Base-by-base conservation (phyloP, 2,113 vertebrate species). In the Riparia riparia region DNA sequence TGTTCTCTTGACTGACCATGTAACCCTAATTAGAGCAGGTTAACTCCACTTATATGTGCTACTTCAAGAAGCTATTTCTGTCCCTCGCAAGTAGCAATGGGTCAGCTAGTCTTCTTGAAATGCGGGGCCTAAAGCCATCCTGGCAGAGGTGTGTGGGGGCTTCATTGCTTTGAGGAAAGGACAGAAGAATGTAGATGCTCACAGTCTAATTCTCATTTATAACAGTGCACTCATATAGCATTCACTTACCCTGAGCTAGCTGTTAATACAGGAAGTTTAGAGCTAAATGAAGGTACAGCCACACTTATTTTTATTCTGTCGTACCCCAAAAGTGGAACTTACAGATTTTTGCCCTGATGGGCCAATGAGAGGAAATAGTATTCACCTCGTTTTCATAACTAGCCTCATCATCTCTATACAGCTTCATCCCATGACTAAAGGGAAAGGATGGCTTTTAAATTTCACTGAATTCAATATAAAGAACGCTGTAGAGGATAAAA, bases 81-180 rank as follows among this genome's bases (percentile, higher is more conserved):
- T 54, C 39, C 22, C 42, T 6, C 3, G 26, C 41, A 85, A 79
- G 41, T 7, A 82, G 54, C 47, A 82, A 8, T 58, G 51, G 34
- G 20, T 20, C 69, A 91, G 31, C 6, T 57, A 32, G 32, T 17
- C 45, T 64, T 49, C 31, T 50, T 68, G 31, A 82, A 87, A 61
- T 39, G 14, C 68, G 17, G 12, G 28, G 6, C 37, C 31, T 83
- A 47, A 80, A 90, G 32, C 20, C 32, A 42, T 73, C 32, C 51
- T 25, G 12, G n/a, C 1, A 2, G 37, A 71, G 15, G 12, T 15
- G 3, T 42, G 3, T 39, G 2, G 37, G 22, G 16, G 25, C 18
- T 92, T 72, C 53, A 61, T 29, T 26, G 32, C 24, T 77, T 70
- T 47, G 50, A 73, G 32, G 42, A 50, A 73, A 51, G 29, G 41